Base-by-base conservation (phyloP, 2,797 vertebrate species). In the Chelon auratus region DNA sequence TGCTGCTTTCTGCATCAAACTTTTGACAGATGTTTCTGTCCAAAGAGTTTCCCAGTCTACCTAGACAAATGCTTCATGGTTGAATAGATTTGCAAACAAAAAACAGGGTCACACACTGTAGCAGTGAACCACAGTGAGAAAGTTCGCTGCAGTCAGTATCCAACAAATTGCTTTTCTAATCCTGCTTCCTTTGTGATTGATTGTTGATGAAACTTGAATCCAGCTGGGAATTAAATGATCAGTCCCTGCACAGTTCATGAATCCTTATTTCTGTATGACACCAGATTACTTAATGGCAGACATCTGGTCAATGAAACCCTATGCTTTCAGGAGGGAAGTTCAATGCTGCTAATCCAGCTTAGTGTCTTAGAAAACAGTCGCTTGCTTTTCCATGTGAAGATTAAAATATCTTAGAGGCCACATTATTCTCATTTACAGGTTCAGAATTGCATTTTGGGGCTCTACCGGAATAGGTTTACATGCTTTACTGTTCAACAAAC, bases 241-340 rank as follows among this genome's bases (percentile, higher is more conserved):
- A 73, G 76, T 62, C 73, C 66, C 60, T 60, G 78, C 62, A 60
- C 75, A 81, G 87, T 81, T 88, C 73, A 84, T 77, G 66, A 82
- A 77, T 83, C 74, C 66, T 83, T 89, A 80, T 84, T 89, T 81
- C 83, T 90, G 91, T 91, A 92, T 79, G 70, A 87, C 78, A 81
- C 65, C 30, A 85, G 89, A 91, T 93, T 87, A 89, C 54, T 69
- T 92, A 93, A 94, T 91, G 69, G 89, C 77, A 82, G 83, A 92
- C 92, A 93, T 90, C 91, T 92, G 92, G 72, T 84, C 78, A 68
- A 7, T 87, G 90, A 89, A 92, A 91, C 77, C 48, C 51, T 43
- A 90, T 37, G 75, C 89, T 88, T 81, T 71, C 69, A 67, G 24
- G 64, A 74, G 62, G 77, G 66, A 82, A 77, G 72, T 74, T 70